Evolutionary conservation across 2,888 invertebrate species (phyloP).

Genomic region (Netelia virgata): DNA sequence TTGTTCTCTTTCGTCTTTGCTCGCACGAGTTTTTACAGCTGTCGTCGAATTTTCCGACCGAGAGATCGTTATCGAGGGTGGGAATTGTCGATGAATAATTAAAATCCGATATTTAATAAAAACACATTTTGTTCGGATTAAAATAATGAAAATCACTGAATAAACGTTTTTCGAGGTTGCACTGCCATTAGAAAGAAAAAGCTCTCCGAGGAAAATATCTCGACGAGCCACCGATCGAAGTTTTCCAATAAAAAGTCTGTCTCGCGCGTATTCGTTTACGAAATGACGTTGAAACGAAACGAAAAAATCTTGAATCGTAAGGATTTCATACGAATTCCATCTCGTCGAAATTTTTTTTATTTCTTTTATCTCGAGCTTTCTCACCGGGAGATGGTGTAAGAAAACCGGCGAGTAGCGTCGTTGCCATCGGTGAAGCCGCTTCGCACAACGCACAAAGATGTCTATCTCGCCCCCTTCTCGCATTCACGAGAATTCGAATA

Average conservation of each 20-base stretch:
- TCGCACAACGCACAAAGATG: constrained; percentile 32
- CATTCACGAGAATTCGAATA: constrained; percentile 56
- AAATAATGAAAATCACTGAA: background rate
- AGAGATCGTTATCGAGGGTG: no score
- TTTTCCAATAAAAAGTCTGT: background rate
- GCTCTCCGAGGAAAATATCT: background rate
- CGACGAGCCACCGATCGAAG: background rate
- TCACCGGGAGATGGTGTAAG: constrained; percentile 41
- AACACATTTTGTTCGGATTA: no score
- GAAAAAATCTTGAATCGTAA: background rate
- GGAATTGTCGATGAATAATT: background rate
- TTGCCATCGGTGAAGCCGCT: constrained; percentile 33
- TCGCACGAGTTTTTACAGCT: background rate
- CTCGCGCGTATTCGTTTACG: background rate
- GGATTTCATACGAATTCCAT: background rate
- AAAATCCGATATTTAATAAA: background rate
- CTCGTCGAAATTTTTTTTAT: background rate
- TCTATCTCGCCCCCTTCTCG: constrained; percentile 18
- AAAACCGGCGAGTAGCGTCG: constrained; percentile 38
- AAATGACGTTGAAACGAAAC: background rate
- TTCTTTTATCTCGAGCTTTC: background rate
- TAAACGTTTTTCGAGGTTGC: background rate
- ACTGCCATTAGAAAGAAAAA: background rate
- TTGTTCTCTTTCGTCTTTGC: no score
- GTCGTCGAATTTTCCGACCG: background rate